Evolutionary conservation across 1,140 invertebrate genomes (phyloP), one percentile per base, ranked within the genome.

Genomic region (Danaus melanippus): DNA sequence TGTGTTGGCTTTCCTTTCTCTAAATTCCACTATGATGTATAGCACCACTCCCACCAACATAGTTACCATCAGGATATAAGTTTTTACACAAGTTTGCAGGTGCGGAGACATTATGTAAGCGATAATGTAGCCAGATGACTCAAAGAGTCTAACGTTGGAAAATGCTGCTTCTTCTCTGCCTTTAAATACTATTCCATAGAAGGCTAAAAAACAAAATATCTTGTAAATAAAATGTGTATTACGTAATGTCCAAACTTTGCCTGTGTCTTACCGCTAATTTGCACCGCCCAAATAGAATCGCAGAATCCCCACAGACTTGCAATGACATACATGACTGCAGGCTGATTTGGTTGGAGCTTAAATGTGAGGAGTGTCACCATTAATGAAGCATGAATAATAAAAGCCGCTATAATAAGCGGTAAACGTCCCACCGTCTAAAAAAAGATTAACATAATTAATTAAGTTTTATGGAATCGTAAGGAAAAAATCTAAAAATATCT

Each of bases 91-190:
- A 0, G 94, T 94, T 63, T 93, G 92, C n/a, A 96, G 76, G 69
- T 92, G 92, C 3, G 94, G 92, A 42, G 91, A 95, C 43, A 93
- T 91, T 11, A 92, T 87, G 71, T 96, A 97, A 8, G 94, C 94
- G 52, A 97, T 90, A 21, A 97, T 94, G 56, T 96, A 95, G 17
- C 96, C 97, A 2, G 95, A 89, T 10, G 95, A 94, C 77, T 97
- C 96, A 93, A 96, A 96, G n/a, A 98, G 87, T 7, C 96, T 90
- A 79, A 97, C 97, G 77, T 97, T 97, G 42, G 96, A 94, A 80
- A 97, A 98, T 0, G 96, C 95, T 1, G 96, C 93, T 77, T 98
- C 96, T 79, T 97, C 92, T 66, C 92, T 90, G 9, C 93, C 92
- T 0, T 93, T 92, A 71, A 97, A 97, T 3, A 97, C 88, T 47